Conservation (phyloP, 2,888 invertebrate genomes). For the Acronicta alni region DNA sequence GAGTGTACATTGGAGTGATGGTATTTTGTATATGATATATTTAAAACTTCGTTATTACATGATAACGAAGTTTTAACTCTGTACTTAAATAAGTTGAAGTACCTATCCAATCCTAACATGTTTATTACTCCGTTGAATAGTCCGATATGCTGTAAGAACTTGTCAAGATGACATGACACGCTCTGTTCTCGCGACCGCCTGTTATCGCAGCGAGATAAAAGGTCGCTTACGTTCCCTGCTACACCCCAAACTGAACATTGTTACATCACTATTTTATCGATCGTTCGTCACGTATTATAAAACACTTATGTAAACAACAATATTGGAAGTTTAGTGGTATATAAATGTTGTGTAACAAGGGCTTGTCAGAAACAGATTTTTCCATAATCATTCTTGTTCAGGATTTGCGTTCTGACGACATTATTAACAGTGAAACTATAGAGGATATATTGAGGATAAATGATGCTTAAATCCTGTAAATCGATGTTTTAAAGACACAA, state of each 20-base stretch:
- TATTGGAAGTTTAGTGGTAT: slow-evolving; percentile 4
- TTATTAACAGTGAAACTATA: too few species aligned
- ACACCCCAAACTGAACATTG: slow-evolving; percentile 34
- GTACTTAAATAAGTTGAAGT: too few species aligned
- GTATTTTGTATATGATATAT: too few species aligned
- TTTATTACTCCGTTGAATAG: slow-evolving; percentile 17
- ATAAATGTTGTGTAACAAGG: slow-evolving; percentile 8
- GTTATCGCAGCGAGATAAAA: slow-evolving; percentile 56
- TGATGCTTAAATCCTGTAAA: too few species aligned
- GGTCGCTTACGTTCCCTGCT: slow-evolving; percentile 42
- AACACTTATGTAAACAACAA: slow-evolving; percentile 17
- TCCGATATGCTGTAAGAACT: slow-evolving; percentile 17
- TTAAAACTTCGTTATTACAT: too few species aligned
- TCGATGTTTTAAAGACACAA: too few species aligned
- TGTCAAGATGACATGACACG: slow-evolving; percentile 19
- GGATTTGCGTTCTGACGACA: too few species aligned
- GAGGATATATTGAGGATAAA: too few species aligned
- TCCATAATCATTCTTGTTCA: too few species aligned
- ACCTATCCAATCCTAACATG: slow-evolving; percentile 1
- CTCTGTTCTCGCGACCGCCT: slow-evolving; percentile 7
- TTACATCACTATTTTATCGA: slow-evolving; percentile 47
- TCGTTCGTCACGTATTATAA: slow-evolving; percentile 17
- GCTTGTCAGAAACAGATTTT: neutral
- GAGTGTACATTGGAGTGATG: too few species aligned
- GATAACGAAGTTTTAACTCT: too few species aligned